Base-by-base conservation (phyloP, 2,113 vertebrate species). In the Prunella himalayana region DNA sequence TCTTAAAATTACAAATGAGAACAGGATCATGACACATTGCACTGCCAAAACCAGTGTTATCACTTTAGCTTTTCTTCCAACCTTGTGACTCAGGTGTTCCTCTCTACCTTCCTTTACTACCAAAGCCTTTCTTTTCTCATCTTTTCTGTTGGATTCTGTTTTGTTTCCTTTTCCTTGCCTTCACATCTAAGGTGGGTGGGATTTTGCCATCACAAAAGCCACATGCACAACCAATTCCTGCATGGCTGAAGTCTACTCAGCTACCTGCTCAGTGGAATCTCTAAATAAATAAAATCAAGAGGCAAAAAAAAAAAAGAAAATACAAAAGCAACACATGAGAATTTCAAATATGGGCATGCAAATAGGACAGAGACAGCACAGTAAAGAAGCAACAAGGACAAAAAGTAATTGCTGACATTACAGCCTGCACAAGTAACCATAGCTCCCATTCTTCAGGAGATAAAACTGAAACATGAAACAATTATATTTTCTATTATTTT, bases 381-480 rank as follows among this genome's bases (percentile, higher is more conserved):
- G 15, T 25, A 31, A 80, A 77, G 45, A 60, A 41, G 9, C 31
- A 82, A 51, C 30, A 60, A 65, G 25, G 30, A 30, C 50, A 77
- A 63, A 56, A 81, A 78, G 23, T 42, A 78, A 77, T 13, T 64
- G 45, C 25, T 88, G 53, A 86, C 56, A 88, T 49, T 71, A 89
- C 0, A 0, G 57, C 37, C 53, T 77, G 47, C 37, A 80, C 28
- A 72, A 79, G 42, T 78, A 78, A 63, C 35, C 25, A 1, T n/a
- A 88, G 70, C 51, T 78, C 27, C 24, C 15, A 45, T 49, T 78
- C n/a, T 76, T 79, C 53, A 42, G 28, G 47, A 66, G 24, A 44
- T 42, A 86, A 68, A 92, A 83, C 33, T 42, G 60, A 90, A 92
- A 59, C 53, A 50, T 16, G n/a, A 88, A 93, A 86, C 45, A 80